A percentile compares a stretch with the other conserved stretches of the same genome.
phyloP scores from a whole-genome alignment of 1,140 invertebrate genomes.

The Megalopta genalis region DNA sequence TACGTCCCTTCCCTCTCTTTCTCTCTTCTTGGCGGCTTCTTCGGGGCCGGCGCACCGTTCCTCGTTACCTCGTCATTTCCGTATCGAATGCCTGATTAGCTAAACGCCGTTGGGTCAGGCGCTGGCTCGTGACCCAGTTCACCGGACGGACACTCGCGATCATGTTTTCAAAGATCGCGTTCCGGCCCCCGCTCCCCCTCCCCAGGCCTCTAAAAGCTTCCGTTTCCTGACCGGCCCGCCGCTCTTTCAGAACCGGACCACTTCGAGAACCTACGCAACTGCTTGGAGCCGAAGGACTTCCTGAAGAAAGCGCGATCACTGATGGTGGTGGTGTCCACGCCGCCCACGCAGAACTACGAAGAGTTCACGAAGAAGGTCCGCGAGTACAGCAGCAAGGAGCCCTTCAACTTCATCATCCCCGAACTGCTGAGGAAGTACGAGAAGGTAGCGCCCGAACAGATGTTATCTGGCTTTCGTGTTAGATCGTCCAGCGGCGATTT shows the following conservation, averaged over 20 bases:
- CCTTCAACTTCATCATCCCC: conserved; percentile 87
- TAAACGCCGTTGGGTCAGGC: conserved; percentile 21
- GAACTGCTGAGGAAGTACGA: conserved; percentile 83
- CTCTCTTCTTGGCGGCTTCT: conserved; percentile 1
- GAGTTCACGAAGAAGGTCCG: conserved; percentile 89
- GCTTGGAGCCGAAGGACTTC: conserved; percentile 84
- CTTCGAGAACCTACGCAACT: conserved; percentile 82
- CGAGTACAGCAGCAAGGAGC: conserved; percentile 86
- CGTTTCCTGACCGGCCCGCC: not conserved
- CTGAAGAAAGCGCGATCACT: conserved; percentile 88
- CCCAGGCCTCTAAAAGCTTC: not conserved
- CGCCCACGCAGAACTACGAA: conserved; percentile 87
- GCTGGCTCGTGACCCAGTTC: conserved; percentile 35
- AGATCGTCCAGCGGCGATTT: too few relatives aligned
- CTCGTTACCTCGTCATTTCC: conserved; percentile 42
- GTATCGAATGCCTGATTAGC: conserved; percentile 40
- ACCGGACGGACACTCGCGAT: conserved; percentile 12
- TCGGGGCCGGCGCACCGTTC: not conserved
- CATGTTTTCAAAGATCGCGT: not conserved
- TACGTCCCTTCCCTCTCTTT: too few relatives aligned
- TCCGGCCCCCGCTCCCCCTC: not conserved
- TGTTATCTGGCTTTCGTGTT: too few relatives aligned
- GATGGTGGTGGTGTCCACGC: conserved; percentile 91
- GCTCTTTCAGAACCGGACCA: conserved; percentile 79
- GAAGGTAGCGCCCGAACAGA: conserved; percentile 63